Conservation (phyloP, 2,113 vertebrate species). For the Paratilapia polleni region DNA sequence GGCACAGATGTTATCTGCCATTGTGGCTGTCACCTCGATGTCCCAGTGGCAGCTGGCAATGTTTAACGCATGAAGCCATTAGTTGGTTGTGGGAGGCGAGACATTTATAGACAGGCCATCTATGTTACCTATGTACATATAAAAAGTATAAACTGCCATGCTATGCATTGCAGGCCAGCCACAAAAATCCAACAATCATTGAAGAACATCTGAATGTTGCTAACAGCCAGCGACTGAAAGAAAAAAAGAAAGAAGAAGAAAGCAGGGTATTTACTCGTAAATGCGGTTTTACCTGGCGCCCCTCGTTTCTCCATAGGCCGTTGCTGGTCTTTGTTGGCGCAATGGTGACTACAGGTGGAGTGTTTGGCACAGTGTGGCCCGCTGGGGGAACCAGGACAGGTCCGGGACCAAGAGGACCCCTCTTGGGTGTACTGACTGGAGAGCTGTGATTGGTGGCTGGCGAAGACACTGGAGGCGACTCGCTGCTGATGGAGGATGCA, state of each 20-base stretch:
- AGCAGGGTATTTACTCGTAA: no score
- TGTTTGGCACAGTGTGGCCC: conserved; percentile 95
- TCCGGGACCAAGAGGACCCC: conserved; percentile 94
- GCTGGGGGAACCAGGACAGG: conserved; percentile 91
- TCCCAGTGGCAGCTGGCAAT: conserved; percentile 74
- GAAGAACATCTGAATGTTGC: neutral
- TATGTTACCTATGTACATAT: conserved; percentile 65
- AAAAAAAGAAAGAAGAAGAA: neutral
- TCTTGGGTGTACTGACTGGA: conserved; percentile 95
- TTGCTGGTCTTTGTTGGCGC: conserved; percentile 98
- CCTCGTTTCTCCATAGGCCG: conserved; percentile 95
- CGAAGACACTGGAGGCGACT: conserved; percentile 95
- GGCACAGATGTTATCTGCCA: conserved; percentile 77
- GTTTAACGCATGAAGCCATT: conserved; percentile 53
- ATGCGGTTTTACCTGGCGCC: conserved; percentile 86
- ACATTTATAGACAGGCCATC: conserved; percentile 33
- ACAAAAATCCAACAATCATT: conserved; percentile 51
- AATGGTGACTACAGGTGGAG: conserved; percentile 97
- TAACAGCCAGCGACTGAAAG: neutral
- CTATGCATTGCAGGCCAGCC: conserved; percentile 39
- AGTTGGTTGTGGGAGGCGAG: neutral
- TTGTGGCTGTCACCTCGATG: conserved; percentile 65
- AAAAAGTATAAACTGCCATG: conserved; percentile 57
- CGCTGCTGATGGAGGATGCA: conserved; percentile 98
- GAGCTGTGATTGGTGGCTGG: conserved; percentile 99